These are phyloP conservation scores for Diuraphis noxia DNA, from an alignment of 1,140 invertebrate species.

Conservation along the genomic window DNA sequence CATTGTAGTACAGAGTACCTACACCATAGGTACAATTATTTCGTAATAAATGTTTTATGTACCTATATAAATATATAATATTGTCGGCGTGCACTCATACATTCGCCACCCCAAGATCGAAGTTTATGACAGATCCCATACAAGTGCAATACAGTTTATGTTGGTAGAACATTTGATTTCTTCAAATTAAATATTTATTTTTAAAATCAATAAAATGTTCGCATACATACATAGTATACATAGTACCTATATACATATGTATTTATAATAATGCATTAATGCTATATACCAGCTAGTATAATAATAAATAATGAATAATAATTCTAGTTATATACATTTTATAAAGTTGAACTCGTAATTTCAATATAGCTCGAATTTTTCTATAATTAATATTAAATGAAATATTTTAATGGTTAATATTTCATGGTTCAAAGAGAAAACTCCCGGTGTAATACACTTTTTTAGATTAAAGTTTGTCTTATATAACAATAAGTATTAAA, in stretches of 20 bases:
- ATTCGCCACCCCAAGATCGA: not conserved
- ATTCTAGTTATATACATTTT: not conserved
- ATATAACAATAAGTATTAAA: not conserved
- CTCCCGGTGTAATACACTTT: not conserved
- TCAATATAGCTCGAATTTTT: not conserved
- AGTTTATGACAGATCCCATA: not conserved
- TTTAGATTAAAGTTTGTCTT: not conserved
- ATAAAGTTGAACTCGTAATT: too few species aligned
- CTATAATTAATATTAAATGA: not conserved
- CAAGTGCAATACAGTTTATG: not conserved
- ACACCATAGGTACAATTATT: not conserved
- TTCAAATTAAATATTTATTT: not conserved
- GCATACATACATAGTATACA: not conserved
- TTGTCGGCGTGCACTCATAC: not conserved
- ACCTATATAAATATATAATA: too few species aligned
- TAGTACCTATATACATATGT: too few species aligned
- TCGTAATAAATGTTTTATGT: not conserved
- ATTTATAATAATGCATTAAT: too few species aligned
- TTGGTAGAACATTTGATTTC: not conserved
- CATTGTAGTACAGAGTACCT: too few species aligned
- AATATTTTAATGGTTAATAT: too few species aligned
- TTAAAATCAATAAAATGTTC: not conserved
- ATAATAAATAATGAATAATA: too few species aligned
- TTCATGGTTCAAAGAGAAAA: not conserved
- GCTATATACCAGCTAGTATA: too few species aligned